These are phyloP conservation scores for Sylvia borin DNA, from an alignment of 2,797 vertebrate genomes.

Conservation along the genomic window DNA sequence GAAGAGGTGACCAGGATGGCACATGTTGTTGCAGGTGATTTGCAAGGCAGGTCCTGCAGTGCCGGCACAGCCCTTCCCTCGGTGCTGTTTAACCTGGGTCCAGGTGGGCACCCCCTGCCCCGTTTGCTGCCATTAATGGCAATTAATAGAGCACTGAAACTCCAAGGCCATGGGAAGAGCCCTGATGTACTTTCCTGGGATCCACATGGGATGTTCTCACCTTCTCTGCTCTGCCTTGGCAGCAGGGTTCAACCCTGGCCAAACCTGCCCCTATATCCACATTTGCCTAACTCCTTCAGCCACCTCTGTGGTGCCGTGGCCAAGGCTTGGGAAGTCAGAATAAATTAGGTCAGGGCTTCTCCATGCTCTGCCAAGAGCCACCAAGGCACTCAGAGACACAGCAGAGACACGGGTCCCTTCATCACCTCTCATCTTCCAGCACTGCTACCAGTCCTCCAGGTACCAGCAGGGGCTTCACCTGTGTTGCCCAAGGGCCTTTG, in stretches of 20 bases:
- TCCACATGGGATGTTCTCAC: not conserved
- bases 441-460: rapidly evolving
- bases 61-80: not conserved
- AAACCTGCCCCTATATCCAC: not conserved
- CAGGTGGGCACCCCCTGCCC: not conserved
- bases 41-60: not conserved
- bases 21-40: conserved; percentile 33
- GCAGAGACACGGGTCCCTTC: rapidly evolving
- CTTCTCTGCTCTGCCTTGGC: not conserved
- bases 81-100: rapidly evolving
- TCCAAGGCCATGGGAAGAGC: not conserved
- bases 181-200: not conserved
- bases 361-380: not conserved
- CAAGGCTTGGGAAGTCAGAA: not conserved
- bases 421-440: not conserved
- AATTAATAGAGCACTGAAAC: not conserved
- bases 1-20: conserved; percentile 39
- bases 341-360: conserved; percentile 31
- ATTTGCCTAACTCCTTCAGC: not conserved
- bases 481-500: rapidly evolving
- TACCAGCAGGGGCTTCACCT: not conserved
- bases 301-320: rapidly evolving
- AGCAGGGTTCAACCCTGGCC: not conserved
- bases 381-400: not conserved
- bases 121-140: not conserved